Base-by-base conservation (phyloP, 2,797 vertebrate species). In the Botia almorhae region DNA sequence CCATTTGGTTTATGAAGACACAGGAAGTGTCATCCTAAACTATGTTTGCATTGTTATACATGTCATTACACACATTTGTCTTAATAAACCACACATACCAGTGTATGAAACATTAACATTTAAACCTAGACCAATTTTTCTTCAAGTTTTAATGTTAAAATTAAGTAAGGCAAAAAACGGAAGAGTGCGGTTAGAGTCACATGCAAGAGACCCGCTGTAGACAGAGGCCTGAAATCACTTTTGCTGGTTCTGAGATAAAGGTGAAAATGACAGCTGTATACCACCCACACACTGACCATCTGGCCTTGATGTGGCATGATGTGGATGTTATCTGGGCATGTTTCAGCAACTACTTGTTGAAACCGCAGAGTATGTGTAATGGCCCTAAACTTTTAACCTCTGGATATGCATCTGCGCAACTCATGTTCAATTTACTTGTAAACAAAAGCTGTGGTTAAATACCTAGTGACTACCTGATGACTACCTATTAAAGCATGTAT, bases 231-330 rank as follows among this genome's bases (percentile, higher is more conserved):
- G 2, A 78, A 39, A 46, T 68, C 23, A 53, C 39, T 64, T 76
- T 33, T 23, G 23, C 17, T 76, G 21, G 61, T 76, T 80, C 26
- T 72, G 58, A 75, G 65, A 76, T 78, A 51, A 81, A 78, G 50
- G 29, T 26, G 21, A 39, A 69, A 58, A 64, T 58, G 7, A 11
- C 56, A 70, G 14, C 7, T 64, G 21, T 43, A 19, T 16, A 36
- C 14, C 61, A 70, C 70, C 21, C 74, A 67, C 68, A 61, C 46
- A 16, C 48, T 68, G 48, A 78, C 26, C 64, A 0, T 70, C n/a
- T 74, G 73, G 21, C 43, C 67, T 79, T 81, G 61, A 78, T 85
- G 78, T 85, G 75, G 78, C 67, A 17, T 68, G 39, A 2, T 43
- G 26, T 70, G 23, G 29, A n/a, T 64, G 13, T 48, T 29, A 26